These are phyloP conservation scores for Heliconius himera DNA, from an alignment of 1,140 invertebrate species.

Conservation along the genomic window DNA sequence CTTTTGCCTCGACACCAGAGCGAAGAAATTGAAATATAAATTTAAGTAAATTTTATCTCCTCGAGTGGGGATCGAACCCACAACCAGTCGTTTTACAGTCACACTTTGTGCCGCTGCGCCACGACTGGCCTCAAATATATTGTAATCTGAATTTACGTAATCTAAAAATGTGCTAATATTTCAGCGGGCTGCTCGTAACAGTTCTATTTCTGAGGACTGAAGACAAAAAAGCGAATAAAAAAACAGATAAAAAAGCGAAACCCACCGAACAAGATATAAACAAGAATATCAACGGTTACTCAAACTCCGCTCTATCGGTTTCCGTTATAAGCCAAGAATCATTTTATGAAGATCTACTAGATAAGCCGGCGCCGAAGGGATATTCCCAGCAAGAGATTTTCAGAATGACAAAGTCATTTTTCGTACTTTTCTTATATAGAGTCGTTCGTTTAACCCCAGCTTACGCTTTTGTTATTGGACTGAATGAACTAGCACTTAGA, in stretches of 20 bases:
- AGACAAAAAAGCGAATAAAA: constrained; percentile 70
- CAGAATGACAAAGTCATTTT: constrained; percentile 61
- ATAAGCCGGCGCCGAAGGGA: constrained; percentile 54
- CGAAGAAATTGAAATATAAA: too few species aligned
- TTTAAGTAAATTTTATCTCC: too few species aligned
- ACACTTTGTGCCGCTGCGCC: too few species aligned
- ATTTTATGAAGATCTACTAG: constrained; percentile 69
- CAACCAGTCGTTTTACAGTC: too few species aligned
- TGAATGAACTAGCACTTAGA: constrained; percentile 87
- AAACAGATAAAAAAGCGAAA: constrained; percentile 43
- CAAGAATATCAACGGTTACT: constrained; percentile 69
- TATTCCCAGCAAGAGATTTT: constrained; percentile 58
- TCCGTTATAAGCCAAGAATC: constrained; percentile 74
- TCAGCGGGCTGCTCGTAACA: constrained; percentile 89
- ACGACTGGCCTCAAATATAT: too few species aligned
- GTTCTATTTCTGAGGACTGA: constrained; percentile 86
- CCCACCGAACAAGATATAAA: constrained; percentile 59
- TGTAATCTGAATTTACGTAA: not conserved
- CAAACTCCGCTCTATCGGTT: constrained; percentile 70
- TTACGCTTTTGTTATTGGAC: constrained; percentile 89
- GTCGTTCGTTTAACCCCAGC: constrained; percentile 88
- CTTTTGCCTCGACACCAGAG: too few species aligned
- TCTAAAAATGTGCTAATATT: constrained; percentile 30
- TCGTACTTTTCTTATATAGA: constrained; percentile 66
- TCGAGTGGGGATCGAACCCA: too few species aligned